Base-by-base conservation (phyloP, 2,113 vertebrate genomes). In the Arenaria interpres region DNA sequence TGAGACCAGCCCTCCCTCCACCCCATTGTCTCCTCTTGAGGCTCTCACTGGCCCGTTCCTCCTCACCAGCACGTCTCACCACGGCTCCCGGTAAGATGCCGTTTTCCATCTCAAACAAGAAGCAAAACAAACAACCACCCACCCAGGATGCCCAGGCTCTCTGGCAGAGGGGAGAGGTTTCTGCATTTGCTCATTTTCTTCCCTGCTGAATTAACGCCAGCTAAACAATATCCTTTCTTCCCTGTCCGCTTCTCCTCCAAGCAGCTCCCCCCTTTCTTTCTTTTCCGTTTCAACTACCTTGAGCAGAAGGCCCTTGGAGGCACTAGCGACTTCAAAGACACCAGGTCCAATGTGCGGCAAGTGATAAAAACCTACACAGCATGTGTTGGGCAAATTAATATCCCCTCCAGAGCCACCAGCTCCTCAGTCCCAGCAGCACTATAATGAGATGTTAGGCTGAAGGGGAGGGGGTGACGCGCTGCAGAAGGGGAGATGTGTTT, bases 331-430 rank as follows among this genome's bases (percentile, higher is more conserved):
- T 98, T 98, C 98, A 98, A 97, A 98, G 97, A 86, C 97, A 95
- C 94, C 41, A 16, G 96, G 97, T 97, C 97, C 98, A 98, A 97
- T 97, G 97, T 98, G 97, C 82, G 0, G 97, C 89, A 83, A 98
- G 93, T 88, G 97, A 98, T 98, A 98, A 98, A 98, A 98, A 96
- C 94, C 93, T 90, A 95, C 96, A 73, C 98, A 98, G 98, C 97
- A 96, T 95, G 96, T 95, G 94, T 93, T 98, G 98, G 97, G 96
- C 95, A 98, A 98, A 98, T 98, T 98, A 98, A 98, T 97, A 97
- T 97, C 97, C 97, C 97, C 97, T 98, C 97, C 94, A 97, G 97
- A 98, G 97, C 93, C 88, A 89, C 81, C 2, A 7, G 97, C 96
- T 97, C 95, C 96, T 97, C 71, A 0, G 94, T 96, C 97, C 97